A percentile compares a stretch with the other conserved stretches of the same genome.
phyloP scores from a whole-genome alignment of 2,888 invertebrate species.

The Flabesymbios commensalis region DNA sequence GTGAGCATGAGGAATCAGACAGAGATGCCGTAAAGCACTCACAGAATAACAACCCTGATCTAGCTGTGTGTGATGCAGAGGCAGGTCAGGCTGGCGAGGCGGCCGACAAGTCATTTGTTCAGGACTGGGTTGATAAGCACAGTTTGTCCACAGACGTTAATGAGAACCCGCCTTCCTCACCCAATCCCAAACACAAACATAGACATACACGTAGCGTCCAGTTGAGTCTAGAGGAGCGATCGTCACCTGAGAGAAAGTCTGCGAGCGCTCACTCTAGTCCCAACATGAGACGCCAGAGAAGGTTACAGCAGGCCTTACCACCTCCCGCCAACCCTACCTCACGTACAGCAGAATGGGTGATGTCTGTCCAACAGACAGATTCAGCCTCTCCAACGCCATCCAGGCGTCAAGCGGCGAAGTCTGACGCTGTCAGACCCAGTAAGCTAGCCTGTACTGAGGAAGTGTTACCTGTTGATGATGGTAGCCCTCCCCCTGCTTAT shows the following conservation, averaged over 20 bases:
- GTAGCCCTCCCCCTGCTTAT: conserved; percentile 18
- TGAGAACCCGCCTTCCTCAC: no score
- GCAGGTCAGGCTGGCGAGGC: no score
- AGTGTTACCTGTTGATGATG: no score
- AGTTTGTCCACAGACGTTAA: no score
- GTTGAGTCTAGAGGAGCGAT: no score
- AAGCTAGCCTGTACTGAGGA: conserved; percentile 3
- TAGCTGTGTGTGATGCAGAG: no score
- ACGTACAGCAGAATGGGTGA: conserved; percentile 56
- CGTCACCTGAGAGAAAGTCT: background rate
- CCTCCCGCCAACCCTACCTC: conserved; percentile 32
- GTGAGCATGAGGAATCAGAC: conserved; percentile 1
- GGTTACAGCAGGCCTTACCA: conserved; percentile 16
- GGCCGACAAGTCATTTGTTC: conserved; percentile 45
- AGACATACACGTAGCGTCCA: no score
- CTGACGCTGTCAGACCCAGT: no score
- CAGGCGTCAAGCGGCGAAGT: no score
- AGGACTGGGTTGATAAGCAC: conserved; percentile 57
- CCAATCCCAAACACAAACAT: no score
- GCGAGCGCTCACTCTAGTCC: conserved; percentile 27
- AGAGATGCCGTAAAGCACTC: background rate
- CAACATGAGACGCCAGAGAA: conserved; percentile 6
- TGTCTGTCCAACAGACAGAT: conserved; percentile 42
- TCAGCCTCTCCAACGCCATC: no score
- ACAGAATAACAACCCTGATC: no score